Conservation (phyloP, 2,797 vertebrate genomes). For the Myripristis murdjan region DNA sequence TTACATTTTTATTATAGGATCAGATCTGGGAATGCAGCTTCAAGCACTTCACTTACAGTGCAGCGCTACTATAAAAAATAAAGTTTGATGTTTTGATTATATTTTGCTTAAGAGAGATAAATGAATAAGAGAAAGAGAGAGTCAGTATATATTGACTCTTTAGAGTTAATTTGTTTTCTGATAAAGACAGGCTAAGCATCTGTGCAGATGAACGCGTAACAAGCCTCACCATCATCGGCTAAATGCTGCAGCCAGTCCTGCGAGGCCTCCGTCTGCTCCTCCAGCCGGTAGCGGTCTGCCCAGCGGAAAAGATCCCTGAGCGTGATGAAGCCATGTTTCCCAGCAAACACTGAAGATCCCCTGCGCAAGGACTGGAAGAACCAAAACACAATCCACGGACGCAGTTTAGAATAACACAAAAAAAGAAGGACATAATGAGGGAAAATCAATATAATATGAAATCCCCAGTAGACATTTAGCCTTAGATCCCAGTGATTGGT, state of each 20-base stretch:
- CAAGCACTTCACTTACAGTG: too few relatives aligned
- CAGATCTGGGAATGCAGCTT: too few relatives aligned
- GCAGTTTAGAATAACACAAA: neutral
- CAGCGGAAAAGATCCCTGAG: slow-evolving; percentile 97
- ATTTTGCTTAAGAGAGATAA: neutral
- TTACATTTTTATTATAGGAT: too few relatives aligned
- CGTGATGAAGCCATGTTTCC: slow-evolving; percentile 98
- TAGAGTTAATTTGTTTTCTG: too few relatives aligned
- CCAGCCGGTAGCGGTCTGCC: slow-evolving; percentile 94
- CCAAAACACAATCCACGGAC: neutral
- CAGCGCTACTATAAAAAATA: too few relatives aligned
- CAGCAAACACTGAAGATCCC: slow-evolving; percentile 96
- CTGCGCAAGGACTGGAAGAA: slow-evolving; percentile 90
- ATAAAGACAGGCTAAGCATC: neutral
- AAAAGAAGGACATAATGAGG: neutral
- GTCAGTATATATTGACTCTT: too few relatives aligned
- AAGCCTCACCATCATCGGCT: slow-evolving; percentile 91
- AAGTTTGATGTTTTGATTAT: too few relatives aligned
- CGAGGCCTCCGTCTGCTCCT: slow-evolving; percentile 87
- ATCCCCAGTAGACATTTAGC: too few relatives aligned
- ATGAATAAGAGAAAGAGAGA: neutral
- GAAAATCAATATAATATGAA: neutral
- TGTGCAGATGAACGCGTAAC: neutral
- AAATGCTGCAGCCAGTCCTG: slow-evolving; percentile 97
- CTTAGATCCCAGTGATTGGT: too few relatives aligned